Conservation (phyloP, 2,797 vertebrate species). For the Mormyrops attenuatus region DNA sequence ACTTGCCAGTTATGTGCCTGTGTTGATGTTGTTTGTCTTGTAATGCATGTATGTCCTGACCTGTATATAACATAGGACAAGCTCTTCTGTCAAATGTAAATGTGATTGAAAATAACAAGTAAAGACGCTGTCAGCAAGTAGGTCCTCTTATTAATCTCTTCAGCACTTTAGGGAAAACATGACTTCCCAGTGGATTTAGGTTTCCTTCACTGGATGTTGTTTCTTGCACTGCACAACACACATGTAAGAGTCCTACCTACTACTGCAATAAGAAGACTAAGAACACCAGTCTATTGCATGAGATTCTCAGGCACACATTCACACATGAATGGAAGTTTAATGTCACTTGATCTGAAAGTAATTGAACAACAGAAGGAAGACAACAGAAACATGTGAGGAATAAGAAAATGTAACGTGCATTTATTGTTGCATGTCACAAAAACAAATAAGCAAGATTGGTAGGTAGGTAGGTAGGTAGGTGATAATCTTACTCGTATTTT, state of each 20-base stretch:
- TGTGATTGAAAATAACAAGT: background rate
- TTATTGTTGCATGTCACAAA: background rate
- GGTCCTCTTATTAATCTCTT: background rate
- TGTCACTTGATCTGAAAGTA: background rate
- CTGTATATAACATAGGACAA: background rate
- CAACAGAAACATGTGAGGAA: background rate
- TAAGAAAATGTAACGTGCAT: background rate
- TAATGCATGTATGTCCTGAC: background rate
- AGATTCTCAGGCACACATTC: background rate
- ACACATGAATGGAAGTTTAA: background rate
- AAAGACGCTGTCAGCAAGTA: background rate
- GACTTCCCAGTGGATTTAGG: background rate
- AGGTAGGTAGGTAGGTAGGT: background rate
- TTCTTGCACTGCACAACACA: background rate
- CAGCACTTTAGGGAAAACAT: background rate
- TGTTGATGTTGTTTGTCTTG: background rate
- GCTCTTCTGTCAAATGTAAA: background rate
- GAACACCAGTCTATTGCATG: background rate
- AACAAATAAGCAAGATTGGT: background rate
- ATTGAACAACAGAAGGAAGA: background rate
- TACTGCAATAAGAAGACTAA: background rate
- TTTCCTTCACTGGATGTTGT: background rate
- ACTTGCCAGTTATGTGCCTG: background rate
- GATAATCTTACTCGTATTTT: conserved; percentile 62
- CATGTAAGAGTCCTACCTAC: background rate